Evolutionary conservation across 2,888 invertebrate genomes (phyloP), one percentile per base, ranked within the genome.

Genomic region (Zygothrica quintamaculata): DNA sequence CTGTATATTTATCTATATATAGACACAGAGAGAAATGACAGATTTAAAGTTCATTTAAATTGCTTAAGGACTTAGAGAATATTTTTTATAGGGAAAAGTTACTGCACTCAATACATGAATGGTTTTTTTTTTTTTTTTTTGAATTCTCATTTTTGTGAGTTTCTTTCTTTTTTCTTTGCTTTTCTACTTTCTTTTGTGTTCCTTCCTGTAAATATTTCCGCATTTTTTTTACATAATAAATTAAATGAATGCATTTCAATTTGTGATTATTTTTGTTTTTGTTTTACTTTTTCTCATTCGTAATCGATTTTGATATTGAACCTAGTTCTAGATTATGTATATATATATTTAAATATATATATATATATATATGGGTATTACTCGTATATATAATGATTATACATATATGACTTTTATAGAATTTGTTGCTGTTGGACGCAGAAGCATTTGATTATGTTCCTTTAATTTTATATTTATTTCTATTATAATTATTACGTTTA

Each of bases 341-440:
- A 51, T 36, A 43, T 46, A 33, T 47, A 53, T 52, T 46, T 61
- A 51, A 48, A 52, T 40, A 52, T 39, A 29, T 57, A 50, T 50
- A 34, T 43, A 15, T 56, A 53, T 57, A 55, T 48, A 44, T 46
- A 39, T 34, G 29, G 40, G 36, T 39, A 56, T 26, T 53, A 48
- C 25, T 59, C 39, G 42, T 42, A 58, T 66, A 58, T 66, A 44
- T 15, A 42, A 25, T 43, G 46, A 59, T 7, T 44, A 44, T 60
- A 59, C 18, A 58, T 34, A 52, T 67, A 72, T 79, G 81, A 84
- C 84, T 78, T 78, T 77, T 66, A 77, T 68, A 61, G 55, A 67
- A 60, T 69, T 76, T 62, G 5, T 26, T 55, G 53, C 61, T 12
- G 43, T 47, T 50, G 42, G 65, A 70, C 72, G 68, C 69, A 65